phyloP scores from a whole-genome alignment of 2,797 vertebrate species.

The Amphiprion clarkii region DNA sequence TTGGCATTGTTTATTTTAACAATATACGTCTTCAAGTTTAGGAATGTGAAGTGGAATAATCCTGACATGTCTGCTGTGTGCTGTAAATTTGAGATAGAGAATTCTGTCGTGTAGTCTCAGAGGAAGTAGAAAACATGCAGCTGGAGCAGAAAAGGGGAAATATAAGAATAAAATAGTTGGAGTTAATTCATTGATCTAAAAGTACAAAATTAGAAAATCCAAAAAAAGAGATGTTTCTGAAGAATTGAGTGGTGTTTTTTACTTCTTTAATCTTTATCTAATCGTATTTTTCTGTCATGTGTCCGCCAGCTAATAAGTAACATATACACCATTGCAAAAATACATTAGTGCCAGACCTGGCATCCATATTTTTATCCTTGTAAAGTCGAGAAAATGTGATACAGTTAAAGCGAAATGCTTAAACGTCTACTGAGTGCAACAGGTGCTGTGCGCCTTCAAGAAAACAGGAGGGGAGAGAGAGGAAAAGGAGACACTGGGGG shows the following conservation, averaged over 20 bases:
- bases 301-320: background rate
- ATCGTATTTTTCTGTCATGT: background rate
- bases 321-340: background rate
- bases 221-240: background rate
- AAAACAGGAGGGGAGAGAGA: background rate
- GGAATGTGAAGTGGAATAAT: background rate
- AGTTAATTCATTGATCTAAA: conserved; percentile 5
- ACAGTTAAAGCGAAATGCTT: background rate
- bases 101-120: background rate
- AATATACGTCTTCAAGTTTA: background rate
- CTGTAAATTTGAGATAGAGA: background rate
- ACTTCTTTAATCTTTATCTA: background rate
- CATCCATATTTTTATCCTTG: conserved; percentile 4
- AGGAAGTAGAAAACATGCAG: background rate
- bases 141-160: background rate
- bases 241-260: background rate
- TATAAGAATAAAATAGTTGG: background rate
- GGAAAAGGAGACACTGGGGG: conserved; percentile 28
- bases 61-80: background rate
- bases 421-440: conserved; percentile 34
- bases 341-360: background rate
- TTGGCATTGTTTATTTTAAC: background rate
- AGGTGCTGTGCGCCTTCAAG: conserved; percentile 61
- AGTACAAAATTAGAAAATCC: background rate
- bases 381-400: conserved; percentile 16